Conservation (phyloP, 2,113 vertebrate genomes). For the Chloebia gouldiae region DNA sequence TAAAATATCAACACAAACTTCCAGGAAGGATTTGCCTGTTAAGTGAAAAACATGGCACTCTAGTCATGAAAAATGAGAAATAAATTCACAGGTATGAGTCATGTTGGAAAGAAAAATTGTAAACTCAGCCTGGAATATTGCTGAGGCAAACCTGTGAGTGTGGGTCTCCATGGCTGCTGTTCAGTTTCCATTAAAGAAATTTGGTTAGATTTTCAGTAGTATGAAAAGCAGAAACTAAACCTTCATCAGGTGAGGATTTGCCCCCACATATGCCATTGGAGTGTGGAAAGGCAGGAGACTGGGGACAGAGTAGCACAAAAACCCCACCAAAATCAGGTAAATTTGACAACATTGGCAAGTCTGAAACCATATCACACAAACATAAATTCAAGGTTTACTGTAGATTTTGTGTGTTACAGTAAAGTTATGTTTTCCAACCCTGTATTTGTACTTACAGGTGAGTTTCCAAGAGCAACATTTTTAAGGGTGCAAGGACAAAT, state of each 20-base stretch:
- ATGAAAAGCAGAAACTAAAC: neutral
- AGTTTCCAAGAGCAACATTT: constrained; percentile 28
- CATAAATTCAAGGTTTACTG: neutral
- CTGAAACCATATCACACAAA: neutral
- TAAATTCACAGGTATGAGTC: constrained; percentile 35
- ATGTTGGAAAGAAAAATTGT: constrained; percentile 21
- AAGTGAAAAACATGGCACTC: constrained; percentile 33
- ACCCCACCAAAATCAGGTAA: neutral
- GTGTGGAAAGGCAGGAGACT: neutral
- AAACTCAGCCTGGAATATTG: neutral
- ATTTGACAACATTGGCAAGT: neutral
- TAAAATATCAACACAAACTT: constrained; percentile 37
- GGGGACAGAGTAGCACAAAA: neutral
- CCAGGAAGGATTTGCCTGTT: constrained; percentile 29
- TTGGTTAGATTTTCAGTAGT: neutral
- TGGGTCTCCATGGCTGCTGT: neutral
- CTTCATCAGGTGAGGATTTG: neutral
- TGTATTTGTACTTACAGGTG: neutral
- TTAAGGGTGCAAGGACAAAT: constrained; percentile 11
- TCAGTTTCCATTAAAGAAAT: neutral
- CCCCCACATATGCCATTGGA: neutral
- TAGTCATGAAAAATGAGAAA: constrained; percentile 27
- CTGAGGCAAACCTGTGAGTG: neutral
- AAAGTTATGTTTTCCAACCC: neutral
- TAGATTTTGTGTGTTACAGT: neutral